A percentile compares a stretch with the other conserved stretches of the same genome.
phyloP scores from a whole-genome alignment of 2,113 vertebrate genomes.

The Engystomops pustulosus region DNA sequence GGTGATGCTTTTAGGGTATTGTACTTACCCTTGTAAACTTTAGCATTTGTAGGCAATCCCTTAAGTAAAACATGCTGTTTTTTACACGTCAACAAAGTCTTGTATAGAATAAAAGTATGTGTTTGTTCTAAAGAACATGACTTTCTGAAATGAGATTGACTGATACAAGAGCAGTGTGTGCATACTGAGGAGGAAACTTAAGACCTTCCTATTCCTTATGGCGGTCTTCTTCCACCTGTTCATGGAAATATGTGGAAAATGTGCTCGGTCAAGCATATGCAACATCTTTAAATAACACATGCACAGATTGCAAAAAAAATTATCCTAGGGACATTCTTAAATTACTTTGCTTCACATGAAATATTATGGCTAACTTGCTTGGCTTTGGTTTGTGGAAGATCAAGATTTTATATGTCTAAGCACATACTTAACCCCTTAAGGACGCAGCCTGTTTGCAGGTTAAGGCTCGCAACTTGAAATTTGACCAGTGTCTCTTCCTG shows the following conservation, averaged over 20 bases:
- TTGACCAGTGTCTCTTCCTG: too few relatives aligned
- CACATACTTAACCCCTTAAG: too few relatives aligned
- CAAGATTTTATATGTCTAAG: too few relatives aligned
- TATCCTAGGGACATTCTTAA: neutral
- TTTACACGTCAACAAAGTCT: too few relatives aligned
- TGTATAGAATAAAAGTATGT: neutral
- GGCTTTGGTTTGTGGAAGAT: neutral
- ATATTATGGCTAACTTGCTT: neutral
- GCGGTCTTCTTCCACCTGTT: neutral
- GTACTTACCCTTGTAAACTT: too few relatives aligned
- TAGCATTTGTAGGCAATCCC: too few relatives aligned
- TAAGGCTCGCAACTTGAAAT: too few relatives aligned
- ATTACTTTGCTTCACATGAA: neutral
- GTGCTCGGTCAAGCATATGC: neutral
- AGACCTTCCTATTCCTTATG: neutral
- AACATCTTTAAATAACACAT: slow-evolving; percentile 10
- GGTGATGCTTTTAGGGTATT: too few relatives aligned
- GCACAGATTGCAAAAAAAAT: neutral
- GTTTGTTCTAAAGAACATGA: neutral
- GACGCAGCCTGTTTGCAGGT: too few relatives aligned
- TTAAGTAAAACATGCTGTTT: too few relatives aligned
- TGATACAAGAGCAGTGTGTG: neutral
- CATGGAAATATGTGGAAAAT: neutral
- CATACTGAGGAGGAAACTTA: neutral
- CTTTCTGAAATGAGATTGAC: neutral